phyloP scores from a whole-genome alignment of 1,140 invertebrate genomes.

The Ditylenchus dipsaci region DNA sequence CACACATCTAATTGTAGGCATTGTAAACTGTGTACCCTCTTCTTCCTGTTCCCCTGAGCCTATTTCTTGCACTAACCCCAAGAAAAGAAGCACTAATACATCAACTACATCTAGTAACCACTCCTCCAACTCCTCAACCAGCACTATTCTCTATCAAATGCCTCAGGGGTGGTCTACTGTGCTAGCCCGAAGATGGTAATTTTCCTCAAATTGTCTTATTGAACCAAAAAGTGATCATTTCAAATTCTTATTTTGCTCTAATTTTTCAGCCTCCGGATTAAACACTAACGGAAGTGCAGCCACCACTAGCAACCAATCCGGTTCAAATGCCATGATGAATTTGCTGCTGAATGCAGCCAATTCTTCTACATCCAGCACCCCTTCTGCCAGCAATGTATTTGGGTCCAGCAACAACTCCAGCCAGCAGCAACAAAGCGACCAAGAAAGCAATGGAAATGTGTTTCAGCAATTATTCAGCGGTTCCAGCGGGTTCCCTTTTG shows the following conservation, averaged over 20 bases:
- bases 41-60: no score
- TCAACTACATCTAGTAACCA: background rate
- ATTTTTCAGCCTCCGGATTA: no score
- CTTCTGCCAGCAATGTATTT: no score
- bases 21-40: no score
- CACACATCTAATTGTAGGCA: no score
- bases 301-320: background rate
- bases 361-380: no score
- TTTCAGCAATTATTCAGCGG: background rate
- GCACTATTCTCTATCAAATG: conserved; percentile 20
- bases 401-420: no score
- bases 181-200: background rate
- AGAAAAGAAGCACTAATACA: no score
- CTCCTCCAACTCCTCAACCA: background rate
- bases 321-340: background rate
- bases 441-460: background rate
- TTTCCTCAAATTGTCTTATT: no score
- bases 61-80: no score
- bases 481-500: background rate
- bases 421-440: background rate
- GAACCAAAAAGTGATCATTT: no score
- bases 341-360: no score
- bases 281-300: background rate
- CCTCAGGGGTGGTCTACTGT: conserved; percentile 18
- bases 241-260: background rate